These are phyloP conservation scores for Tuberolachnus salignus DNA, from an alignment of 2,888 invertebrate species.

Conservation along the genomic window DNA sequence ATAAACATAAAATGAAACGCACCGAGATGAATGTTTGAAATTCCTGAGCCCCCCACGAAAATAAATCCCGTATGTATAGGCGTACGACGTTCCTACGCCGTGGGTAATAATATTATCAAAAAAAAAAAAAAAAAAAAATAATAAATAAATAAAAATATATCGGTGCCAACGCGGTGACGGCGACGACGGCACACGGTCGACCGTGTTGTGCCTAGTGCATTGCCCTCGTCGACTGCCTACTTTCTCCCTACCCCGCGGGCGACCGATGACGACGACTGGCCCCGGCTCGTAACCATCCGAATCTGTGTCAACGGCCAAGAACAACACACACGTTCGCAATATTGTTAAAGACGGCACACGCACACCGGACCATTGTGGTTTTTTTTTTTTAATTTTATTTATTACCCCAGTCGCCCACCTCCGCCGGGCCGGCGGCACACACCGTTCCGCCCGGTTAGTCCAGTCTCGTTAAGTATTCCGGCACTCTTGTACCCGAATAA, in stretches of 20 bases:
- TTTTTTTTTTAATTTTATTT: too few relatives aligned
- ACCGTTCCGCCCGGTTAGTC: too few relatives aligned
- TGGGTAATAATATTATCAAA: neutral
- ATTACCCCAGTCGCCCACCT: too few relatives aligned
- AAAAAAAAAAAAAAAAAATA: neutral
- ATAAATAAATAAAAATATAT: conserved; percentile 10
- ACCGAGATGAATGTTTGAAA: too few relatives aligned
- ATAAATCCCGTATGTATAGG: too few relatives aligned
- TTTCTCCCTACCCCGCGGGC: conserved; percentile 53
- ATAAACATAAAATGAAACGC: too few relatives aligned
- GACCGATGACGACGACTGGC: neutral
- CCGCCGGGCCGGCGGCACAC: too few relatives aligned
- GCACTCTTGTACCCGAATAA: too few relatives aligned
- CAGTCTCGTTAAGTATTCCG: too few relatives aligned
- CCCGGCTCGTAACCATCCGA: conserved; percentile 2
- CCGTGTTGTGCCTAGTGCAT: conserved; percentile 42
- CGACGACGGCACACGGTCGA: conserved; percentile 40
- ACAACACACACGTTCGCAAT: conserved; percentile 40
- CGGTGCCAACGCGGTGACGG: conserved; percentile 12
- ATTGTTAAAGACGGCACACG: conserved; percentile 20
- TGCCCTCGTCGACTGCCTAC: conserved; percentile 51
- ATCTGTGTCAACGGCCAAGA: conserved; percentile 51
- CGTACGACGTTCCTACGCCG: too few relatives aligned
- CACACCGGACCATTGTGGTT: conserved; percentile 15
- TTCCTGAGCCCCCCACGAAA: too few relatives aligned